Conservation (phyloP, 2,113 vertebrate genomes). For the Hyaena hyaena region DNA sequence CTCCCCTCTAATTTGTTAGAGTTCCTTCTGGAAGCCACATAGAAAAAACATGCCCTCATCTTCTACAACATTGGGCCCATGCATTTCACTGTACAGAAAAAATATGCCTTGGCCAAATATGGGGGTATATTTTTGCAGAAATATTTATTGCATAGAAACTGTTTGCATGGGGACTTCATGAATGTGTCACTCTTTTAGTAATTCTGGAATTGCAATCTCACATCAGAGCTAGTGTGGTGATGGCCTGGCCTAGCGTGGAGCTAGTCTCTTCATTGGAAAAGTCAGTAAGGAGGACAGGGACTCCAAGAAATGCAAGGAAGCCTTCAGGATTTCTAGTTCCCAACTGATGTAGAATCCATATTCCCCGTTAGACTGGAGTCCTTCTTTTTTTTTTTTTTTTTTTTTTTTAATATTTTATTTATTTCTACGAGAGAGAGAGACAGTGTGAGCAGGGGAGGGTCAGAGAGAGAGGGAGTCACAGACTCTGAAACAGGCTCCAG, state of each 20-base stretch:
- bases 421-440: too few relatives aligned
- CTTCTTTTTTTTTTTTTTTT: background rate
- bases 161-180: too few relatives aligned
- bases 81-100: background rate
- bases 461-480: too few relatives aligned
- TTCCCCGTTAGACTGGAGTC: background rate
- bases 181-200: background rate
- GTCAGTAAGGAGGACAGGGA: background rate
- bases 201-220: background rate
- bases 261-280: background rate
- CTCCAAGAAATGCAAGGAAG: background rate
- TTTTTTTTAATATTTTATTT: too few relatives aligned
- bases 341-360: background rate
- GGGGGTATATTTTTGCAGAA: background rate
- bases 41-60: background rate
- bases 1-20: background rate
- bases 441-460: too few relatives aligned
- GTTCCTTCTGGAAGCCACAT: background rate
- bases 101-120: background rate
- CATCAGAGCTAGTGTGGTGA: too few relatives aligned
- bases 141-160: background rate
- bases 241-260: background rate
- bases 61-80: background rate
- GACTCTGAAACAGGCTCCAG: too few relatives aligned
- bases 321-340: background rate